Conservation (phyloP, 2,888 invertebrate species). For the Asteroscopus sphinx region DNA sequence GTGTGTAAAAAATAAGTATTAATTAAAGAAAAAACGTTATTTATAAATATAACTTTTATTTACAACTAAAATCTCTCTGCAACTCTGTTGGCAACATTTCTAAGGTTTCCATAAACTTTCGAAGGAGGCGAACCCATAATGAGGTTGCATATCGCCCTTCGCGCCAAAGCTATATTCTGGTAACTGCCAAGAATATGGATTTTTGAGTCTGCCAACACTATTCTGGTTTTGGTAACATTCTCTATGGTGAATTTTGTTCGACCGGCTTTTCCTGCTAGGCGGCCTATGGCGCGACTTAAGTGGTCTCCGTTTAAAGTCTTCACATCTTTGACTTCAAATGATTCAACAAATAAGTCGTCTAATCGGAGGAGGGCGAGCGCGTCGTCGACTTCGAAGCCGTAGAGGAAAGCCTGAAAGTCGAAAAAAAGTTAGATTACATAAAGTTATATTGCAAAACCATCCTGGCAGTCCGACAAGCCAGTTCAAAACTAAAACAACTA, state of each 20-base stretch:
- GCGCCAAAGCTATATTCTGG: slow-evolving; percentile 98
- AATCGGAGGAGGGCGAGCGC: slow-evolving; percentile 97
- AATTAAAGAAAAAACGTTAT: slow-evolving; percentile 23
- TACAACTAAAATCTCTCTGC: slow-evolving; percentile 93
- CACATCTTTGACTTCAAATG: slow-evolving; percentile 99
- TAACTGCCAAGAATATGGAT: slow-evolving; percentile 99
- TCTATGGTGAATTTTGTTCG: slow-evolving; percentile 99
- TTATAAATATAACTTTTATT: slow-evolving; percentile 72
- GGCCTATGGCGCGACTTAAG: slow-evolving; percentile 98
- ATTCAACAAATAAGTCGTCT: slow-evolving; percentile 99
- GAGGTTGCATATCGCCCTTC: slow-evolving; percentile 98
- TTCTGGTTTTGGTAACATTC: slow-evolving; percentile 99
- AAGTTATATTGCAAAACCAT: not conserved
- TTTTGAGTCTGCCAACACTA: slow-evolving; percentile 98
- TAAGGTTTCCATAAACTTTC: slow-evolving; percentile 98
- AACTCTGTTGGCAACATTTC: slow-evolving; percentile 95
- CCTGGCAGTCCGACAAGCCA: too few species aligned
- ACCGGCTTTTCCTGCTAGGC: slow-evolving; percentile 99
- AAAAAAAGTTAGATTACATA: not conserved
- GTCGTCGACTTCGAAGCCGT: slow-evolving; percentile 99
- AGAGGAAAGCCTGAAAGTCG: slow-evolving; percentile 93
- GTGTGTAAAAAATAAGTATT: slow-evolving; percentile 3
- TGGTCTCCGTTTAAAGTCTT: slow-evolving; percentile 99
- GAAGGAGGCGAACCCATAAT: slow-evolving; percentile 99
- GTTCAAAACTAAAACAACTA: too few species aligned